Base-by-base conservation (phyloP, 2,888 invertebrate species). In the Tyria jacobaeae region DNA sequence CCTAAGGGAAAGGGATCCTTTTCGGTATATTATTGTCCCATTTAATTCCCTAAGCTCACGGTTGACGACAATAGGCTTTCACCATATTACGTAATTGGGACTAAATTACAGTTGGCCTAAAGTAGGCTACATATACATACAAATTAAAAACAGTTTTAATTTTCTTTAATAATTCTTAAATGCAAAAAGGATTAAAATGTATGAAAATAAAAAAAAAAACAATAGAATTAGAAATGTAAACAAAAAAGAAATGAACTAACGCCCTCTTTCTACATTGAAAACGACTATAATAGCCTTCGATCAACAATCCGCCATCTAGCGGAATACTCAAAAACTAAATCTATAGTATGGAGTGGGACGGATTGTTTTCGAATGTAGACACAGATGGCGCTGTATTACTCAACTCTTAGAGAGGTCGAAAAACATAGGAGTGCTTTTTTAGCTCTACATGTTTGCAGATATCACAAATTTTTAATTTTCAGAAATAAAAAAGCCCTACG, bases 301-400 rank as follows among this genome's bases (percentile, higher is more conserved):
- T 53, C 31, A 17, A 5, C 15, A 4, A 44, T 21, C 4, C 27
- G 83, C 86, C 87, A 85, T 63, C 89, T 87, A 72, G 75, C 71
- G 76, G 63, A n/a, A 34, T 24, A 14, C 0, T 2, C 0, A 1
- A 10, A 66, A 71, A 89, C 82, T 73, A 76, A 65, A 24, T 57
- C 3, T 2, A 34, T 7, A 35, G 35, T 10, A 37, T 15, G 25
- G 0, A 9, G 24, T 5, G n/a, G 5, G 7, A 35, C 17, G 5
- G 9, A 24, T 15, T 5, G 34, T 57, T 48, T 34, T 66, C 21
- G 12, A 15, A n/a, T 7, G 1, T 6, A 0, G 2, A 51, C 56
- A 47, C 75, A 91, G 91, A 84, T 90, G 91, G 89, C 91, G 89
- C 80, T 79, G 77, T 17, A 15, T 1, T 48, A 14, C 17, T 10